Conservation (phyloP, 1,140 invertebrate species). For the Gryon sp. region DNA sequence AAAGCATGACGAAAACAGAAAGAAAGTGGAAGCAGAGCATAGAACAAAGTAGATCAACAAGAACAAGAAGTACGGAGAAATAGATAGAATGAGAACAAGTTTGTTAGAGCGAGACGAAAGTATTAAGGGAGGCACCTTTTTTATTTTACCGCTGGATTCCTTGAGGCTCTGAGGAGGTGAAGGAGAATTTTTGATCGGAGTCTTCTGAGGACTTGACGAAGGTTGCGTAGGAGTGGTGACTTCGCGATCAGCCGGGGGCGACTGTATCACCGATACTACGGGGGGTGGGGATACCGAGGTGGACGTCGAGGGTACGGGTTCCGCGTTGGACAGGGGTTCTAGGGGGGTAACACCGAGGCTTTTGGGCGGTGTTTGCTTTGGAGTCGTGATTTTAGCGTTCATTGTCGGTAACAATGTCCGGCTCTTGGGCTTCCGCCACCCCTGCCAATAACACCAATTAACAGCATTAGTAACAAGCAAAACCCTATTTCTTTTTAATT, state of each 20-base stretch:
- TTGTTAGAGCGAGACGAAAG: slow-evolving; percentile 52
- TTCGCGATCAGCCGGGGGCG: slow-evolving; percentile 73
- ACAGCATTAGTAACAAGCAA: slow-evolving; percentile 69
- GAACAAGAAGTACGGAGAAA: slow-evolving; percentile 10
- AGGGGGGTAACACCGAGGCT: slow-evolving; percentile 74
- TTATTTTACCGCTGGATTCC: slow-evolving; percentile 81
- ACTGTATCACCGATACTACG: slow-evolving; percentile 77
- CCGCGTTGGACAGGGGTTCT: slow-evolving; percentile 78
- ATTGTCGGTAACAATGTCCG: slow-evolving; percentile 85
- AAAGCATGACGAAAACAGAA: too few relatives aligned
- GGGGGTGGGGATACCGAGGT: slow-evolving; percentile 78
- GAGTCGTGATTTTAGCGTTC: slow-evolving; percentile 79
- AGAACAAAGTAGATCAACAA: slow-evolving; percentile 33
- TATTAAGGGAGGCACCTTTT: slow-evolving; percentile 81
- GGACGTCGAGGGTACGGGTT: slow-evolving; percentile 79
- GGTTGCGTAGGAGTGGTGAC: slow-evolving; percentile 74
- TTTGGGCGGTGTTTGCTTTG: slow-evolving; percentile 80
- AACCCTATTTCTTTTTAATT: too few relatives aligned
- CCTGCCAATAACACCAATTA: slow-evolving; percentile 80
- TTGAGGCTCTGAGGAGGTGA: slow-evolving; percentile 82
- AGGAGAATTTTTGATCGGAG: slow-evolving; percentile 78
- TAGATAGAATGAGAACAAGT: slow-evolving; percentile 24
- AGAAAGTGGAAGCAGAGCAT: slow-evolving; percentile 24
- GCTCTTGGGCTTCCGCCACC: slow-evolving; percentile 87
- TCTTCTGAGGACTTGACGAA: slow-evolving; percentile 77